A percentile compares a stretch with the other conserved stretches of the same genome.
phyloP scores from a whole-genome alignment of 2,888 invertebrate species.

The Julus scanicus region DNA sequence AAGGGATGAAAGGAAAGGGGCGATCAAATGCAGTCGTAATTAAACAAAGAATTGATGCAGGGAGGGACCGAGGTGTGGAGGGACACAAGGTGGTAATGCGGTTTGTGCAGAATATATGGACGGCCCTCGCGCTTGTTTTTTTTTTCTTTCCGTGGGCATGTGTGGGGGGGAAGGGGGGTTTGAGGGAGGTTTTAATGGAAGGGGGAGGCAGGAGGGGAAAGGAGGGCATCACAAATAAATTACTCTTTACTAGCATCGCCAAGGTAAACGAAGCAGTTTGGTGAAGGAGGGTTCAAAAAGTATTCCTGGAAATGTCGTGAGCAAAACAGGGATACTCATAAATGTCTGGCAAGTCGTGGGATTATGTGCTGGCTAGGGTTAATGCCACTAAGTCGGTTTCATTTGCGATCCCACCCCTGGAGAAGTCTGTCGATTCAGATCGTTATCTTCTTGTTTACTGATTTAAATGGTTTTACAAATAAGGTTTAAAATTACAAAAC shows the following conservation, averaged over 20 bases:
- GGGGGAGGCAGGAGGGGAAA: conserved; percentile 23
- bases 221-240: conserved; percentile 39
- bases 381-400: neutral
- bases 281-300: neutral
- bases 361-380: neutral
- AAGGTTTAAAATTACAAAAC: neutral
- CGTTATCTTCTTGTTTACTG: neutral
- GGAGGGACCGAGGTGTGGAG: conserved; percentile 40
- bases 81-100: conserved; percentile 41
- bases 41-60: conserved; percentile 38
- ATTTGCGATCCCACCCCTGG: neutral
- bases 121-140: conserved; percentile 24
- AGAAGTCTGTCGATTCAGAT: neutral
- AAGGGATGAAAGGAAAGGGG: conserved; percentile 35
- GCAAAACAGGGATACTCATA: neutral
- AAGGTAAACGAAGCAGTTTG: conserved; percentile 28
- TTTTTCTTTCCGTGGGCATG: conserved; percentile 24
- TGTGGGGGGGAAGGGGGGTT: conserved; percentile 21
- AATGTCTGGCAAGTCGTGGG: neutral
- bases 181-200: conserved; percentile 3
- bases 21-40: conserved; percentile 34
- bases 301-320: neutral
- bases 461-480: neutral
- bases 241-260: conserved; percentile 32
- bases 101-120: conserved; percentile 32